Evolutionary conservation across 1,140 invertebrate genomes (phyloP).

Genomic region (Rhysida immarginata): DNA sequence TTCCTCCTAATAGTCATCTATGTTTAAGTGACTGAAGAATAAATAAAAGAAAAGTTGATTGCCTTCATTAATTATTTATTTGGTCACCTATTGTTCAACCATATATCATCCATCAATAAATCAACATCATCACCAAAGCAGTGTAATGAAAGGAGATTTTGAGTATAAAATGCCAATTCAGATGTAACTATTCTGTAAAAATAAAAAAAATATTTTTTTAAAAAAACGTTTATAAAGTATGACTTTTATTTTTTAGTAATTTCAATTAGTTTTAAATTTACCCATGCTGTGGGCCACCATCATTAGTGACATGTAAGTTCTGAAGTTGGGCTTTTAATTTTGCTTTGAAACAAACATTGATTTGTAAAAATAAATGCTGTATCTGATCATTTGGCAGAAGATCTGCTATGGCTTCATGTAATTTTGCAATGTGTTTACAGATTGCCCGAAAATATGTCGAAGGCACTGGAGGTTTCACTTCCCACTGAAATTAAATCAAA

Average conservation of each 20-base stretch:
- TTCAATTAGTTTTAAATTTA: constrained; percentile 22
- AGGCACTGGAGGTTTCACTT: constrained; percentile 85
- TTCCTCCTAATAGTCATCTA: no score
- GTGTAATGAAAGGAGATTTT: constrained; percentile 71
- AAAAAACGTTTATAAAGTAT: constrained; percentile 3
- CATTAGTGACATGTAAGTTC: constrained; percentile 77
- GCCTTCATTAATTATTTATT: no score
- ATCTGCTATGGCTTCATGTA: constrained; percentile 76
- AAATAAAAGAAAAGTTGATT: no score
- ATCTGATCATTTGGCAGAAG: constrained; percentile 58
- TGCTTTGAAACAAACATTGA: constrained; percentile 75
- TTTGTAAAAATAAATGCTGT: constrained; percentile 57
- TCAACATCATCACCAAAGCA: constrained; percentile 16
- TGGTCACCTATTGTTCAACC: no score
- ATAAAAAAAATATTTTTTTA: constrained; percentile 14
- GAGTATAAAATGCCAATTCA: constrained; percentile 87
- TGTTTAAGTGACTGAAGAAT: no score
- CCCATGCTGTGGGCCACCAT: constrained; percentile 91
- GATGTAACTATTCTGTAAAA: constrained; percentile 65
- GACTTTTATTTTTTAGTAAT: not conserved
- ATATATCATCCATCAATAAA: not conserved
- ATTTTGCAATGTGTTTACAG: constrained; percentile 65
- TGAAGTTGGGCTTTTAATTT: constrained; percentile 64
- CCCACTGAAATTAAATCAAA: constrained; percentile 66
- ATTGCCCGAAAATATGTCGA: constrained; percentile 44